Evolutionary conservation across 2,888 invertebrate genomes (phyloP).

Genomic region (Drosophila prolongata): DNA sequence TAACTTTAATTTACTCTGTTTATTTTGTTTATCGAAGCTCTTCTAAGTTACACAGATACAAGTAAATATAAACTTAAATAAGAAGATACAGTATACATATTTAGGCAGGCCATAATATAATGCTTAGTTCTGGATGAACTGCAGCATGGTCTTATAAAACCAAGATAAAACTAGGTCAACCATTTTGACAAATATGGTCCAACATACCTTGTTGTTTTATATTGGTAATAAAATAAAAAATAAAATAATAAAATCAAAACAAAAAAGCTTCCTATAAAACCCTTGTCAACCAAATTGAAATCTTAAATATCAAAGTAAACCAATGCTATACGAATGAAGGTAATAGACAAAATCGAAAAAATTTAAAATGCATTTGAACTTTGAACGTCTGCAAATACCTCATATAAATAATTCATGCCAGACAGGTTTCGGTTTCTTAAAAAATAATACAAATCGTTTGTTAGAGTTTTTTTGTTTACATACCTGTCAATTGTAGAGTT

Average conservation of each 20-base stretch:
- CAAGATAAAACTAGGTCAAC: too few relatives aligned
- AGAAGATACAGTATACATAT: too few relatives aligned
- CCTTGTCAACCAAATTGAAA: too few relatives aligned
- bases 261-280: too few relatives aligned
- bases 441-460: not conserved
- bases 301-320: not conserved
- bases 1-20: conserved; percentile 48
- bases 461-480: not conserved
- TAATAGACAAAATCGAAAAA: not conserved
- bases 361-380: conserved; percentile 52
- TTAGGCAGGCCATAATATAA: too few relatives aligned
- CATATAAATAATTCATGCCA: not conserved
- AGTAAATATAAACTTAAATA: too few relatives aligned
- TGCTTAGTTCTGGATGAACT: too few relatives aligned
- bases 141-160: too few relatives aligned
- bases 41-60: not conserved
- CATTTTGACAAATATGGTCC: too few relatives aligned
- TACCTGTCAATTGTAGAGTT: not conserved
- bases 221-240: too few relatives aligned
- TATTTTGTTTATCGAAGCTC: not conserved
- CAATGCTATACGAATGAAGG: not conserved
- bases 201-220: too few relatives aligned
- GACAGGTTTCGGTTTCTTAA: conserved; percentile 1
- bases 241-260: too few relatives aligned
- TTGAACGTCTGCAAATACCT: conserved; percentile 65